Base-by-base conservation (phyloP, 2,888 invertebrate genomes). In the Anodontia alba region DNA sequence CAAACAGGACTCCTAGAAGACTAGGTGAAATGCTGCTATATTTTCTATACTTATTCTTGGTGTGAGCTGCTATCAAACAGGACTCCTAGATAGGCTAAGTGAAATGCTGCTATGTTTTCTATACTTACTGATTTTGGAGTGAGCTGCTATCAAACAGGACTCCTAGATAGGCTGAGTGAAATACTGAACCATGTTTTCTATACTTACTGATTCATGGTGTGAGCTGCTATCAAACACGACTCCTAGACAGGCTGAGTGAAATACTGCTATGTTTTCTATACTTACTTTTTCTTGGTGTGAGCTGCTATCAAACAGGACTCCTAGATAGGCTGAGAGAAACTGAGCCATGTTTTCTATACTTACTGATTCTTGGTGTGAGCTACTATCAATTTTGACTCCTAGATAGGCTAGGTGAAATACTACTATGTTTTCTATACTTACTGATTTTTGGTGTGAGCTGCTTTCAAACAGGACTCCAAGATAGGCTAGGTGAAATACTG, bases 141-240 rank as follows among this genome's bases (percentile, higher is more conserved):
- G 96, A 95, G 88, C 96, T 96, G 74, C 96, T 94, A 93, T 98
- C 97, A 95, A 99, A 97, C 96, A 98, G 97, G 17, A 98, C 96
- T 68, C 99, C 99, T 88, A 99, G 96, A 95, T 99, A 99, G 46
- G 98, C 97, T 88, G 99, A 96, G 95, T 99, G 98, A 91, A 97
- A 96, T 29, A 98, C 95, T 51, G 97, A n/a, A n/a, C n/a, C n/a
- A n/a, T n/a, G n/a, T n/a, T n/a, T n/a, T n/a, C n/a, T n/a, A n/a
- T 72, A 81, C 88, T 88, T 85, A 94, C 96, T 86, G 96, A 96
- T 91, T 96, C 96, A 81, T 95, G 94, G 91, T 96, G 95, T 54
- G 96, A 95, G 88, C 96, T 96, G 74, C 96, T 94, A 93, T 98
- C 97, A 95, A 99, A 97, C 96, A 98, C 97, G 17, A 98, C 96